These are phyloP conservation scores for Peromyscus californicus DNA, from an alignment of 2,113 vertebrate species.

Conservation along the genomic window DNA sequence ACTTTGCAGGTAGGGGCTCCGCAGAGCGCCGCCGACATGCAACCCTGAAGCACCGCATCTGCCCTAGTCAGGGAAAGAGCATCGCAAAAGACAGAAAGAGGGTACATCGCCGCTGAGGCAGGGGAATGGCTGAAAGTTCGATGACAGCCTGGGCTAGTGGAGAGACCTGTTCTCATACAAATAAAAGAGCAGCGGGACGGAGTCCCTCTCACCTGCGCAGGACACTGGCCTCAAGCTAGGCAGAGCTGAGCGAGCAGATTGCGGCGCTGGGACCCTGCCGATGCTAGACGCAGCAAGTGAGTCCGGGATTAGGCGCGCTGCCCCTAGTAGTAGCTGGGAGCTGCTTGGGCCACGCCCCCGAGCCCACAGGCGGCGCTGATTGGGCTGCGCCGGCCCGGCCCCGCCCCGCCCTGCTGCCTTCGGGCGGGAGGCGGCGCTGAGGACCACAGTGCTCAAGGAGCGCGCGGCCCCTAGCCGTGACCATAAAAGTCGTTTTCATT, in stretches of 20 bases:
- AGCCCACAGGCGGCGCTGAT: background rate
- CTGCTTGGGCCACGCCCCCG: constrained; percentile 41
- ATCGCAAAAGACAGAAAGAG: background rate
- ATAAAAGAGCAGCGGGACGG: background rate
- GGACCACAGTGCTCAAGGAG: background rate
- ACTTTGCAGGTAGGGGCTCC: background rate
- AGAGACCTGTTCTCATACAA: background rate
- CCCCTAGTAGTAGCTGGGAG: background rate
- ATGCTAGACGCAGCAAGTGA: background rate
- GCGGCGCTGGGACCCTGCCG: background rate
- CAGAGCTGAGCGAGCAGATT: fast-evolving
- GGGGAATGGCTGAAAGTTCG: background rate
- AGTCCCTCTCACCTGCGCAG: constrained; percentile 57
- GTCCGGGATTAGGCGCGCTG: fast-evolving
- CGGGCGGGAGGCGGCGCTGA: background rate
- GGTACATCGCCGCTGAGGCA: background rate
- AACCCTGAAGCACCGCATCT: background rate
- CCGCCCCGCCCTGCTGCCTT: background rate
- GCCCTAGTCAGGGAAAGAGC: background rate
- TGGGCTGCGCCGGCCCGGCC: background rate
- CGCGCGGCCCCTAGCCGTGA: background rate
- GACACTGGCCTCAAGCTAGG: background rate
- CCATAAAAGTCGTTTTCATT: constrained; percentile 1
- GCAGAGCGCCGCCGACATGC: background rate
- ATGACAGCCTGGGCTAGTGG: background rate